phyloP scores from a whole-genome alignment of 2,888 invertebrate species.

The Drosophila kanekoi region DNA sequence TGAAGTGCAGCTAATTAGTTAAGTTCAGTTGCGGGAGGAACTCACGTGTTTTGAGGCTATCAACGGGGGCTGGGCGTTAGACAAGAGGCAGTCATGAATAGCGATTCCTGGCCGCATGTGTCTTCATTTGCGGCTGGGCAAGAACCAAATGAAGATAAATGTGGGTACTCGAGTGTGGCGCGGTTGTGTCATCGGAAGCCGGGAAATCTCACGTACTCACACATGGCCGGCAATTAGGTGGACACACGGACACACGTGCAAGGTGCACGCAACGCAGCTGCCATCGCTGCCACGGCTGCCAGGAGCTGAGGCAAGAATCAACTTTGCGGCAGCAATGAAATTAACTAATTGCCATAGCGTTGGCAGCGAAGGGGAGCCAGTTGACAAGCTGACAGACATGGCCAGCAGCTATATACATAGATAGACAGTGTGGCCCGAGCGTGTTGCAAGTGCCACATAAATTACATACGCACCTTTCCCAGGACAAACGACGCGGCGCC shows the following conservation, averaged over 20 bases:
- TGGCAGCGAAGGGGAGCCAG: conserved; percentile 47
- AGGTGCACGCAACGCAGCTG: conserved; percentile 19
- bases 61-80: too few relatives aligned
- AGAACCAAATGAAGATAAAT: conserved; percentile 71
- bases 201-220: conserved; percentile 31
- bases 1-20: conserved; percentile 31
- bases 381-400: conserved; percentile 35
- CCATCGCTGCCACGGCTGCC: neutral
- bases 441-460: conserved; percentile 28
- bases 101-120: conserved; percentile 40
- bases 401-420: neutral
- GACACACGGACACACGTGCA: conserved; percentile 32
- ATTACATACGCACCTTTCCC: conserved; percentile 86
- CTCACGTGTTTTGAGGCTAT: neutral
- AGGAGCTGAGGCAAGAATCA: conserved; percentile 43
- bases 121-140: conserved; percentile 56
- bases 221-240: conserved; percentile 35
- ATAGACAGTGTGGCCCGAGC: conserved; percentile 1
- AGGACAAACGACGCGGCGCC: conserved; percentile 86
- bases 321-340: conserved; percentile 63
- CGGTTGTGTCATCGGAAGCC: conserved; percentile 28
- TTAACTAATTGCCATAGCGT: conserved; percentile 75
- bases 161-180: conserved; percentile 28
- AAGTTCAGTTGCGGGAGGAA: neutral
- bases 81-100: conserved; percentile 6